Evolutionary conservation across 2,888 invertebrate species (phyloP).

Genomic region (Heliconius sara): DNA sequence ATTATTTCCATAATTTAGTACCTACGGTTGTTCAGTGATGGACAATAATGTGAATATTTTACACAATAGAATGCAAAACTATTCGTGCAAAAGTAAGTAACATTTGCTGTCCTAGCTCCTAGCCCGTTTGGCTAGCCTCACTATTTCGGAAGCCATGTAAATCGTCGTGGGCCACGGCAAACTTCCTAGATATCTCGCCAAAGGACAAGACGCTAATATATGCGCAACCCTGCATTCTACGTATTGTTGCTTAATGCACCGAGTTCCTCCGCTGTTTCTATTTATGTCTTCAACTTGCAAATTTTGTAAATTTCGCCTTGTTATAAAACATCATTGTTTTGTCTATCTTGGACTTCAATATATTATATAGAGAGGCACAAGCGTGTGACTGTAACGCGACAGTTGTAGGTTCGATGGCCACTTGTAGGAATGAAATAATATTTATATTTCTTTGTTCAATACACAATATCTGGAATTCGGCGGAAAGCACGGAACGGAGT

Average conservation of each 20-base stretch:
- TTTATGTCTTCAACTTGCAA: slow-evolving; percentile 67
- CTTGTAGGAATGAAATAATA: no score
- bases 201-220: slow-evolving; percentile 83
- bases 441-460: no score
- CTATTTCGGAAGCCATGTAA: slow-evolving; percentile 81
- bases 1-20: slow-evolving; percentile 40
- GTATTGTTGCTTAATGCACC: slow-evolving; percentile 78
- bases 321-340: slow-evolving; percentile 50
- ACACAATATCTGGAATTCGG: no score
- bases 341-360: slow-evolving; percentile 26
- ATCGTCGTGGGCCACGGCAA: slow-evolving; percentile 73
- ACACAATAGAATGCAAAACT: slow-evolving; percentile 44
- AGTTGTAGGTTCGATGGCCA: no score
- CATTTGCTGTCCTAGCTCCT: slow-evolving; percentile 45
- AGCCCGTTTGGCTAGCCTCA: slow-evolving; percentile 66
- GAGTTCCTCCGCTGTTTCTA: slow-evolving; percentile 73
- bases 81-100: slow-evolving; percentile 47
- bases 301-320: slow-evolving; percentile 55
- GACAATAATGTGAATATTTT: slow-evolving; percentile 46
- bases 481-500: no score
- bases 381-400: no score
- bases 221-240: slow-evolving; percentile 78
- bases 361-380: no score
- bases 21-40: slow-evolving; percentile 34
- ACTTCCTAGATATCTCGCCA: slow-evolving; percentile 79